Evolutionary conservation across 1,140 invertebrate genomes (phyloP), one percentile per base, ranked within the genome.

Genomic region (Cecropterus lyciades): DNA sequence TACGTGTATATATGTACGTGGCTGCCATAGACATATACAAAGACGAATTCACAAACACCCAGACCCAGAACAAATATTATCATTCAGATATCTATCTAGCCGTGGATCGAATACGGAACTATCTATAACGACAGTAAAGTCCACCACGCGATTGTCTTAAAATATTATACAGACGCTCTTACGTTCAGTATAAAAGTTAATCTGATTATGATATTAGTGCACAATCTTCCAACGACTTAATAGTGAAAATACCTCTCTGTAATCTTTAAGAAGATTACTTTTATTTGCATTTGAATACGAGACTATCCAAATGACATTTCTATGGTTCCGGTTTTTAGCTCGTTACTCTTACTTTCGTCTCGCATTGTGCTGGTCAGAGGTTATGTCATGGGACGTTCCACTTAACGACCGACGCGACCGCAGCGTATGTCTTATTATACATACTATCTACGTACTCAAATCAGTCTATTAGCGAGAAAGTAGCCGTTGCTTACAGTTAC

Each of bases 231-330:
- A n/a, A n/a, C 37, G 37, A 43, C 40, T 6, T 43, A 43, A 20
- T 14, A 13, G 40, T 43, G 0, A 43, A 43, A 9, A 6, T n/a
- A n/a, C n/a, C 13, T 14, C 40, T 7, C n/a, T 37, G 7, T 10
- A 43, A 43, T 10, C 40, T 9, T 11, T n/a, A 40, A 40, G 37
- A 43, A 43, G 40, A 43, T 43, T 43, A 43, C 7, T 30, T 42
- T 45, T 53, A 53, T 53, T 40, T 53, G 27, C 51, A 53, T 53
- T 17, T 17, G 30, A 53, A 53, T 53, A 17, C 13, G 15, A 37
- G 51, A 53, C 33, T 53, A 40, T 53, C 30, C 51, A 53, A 11
- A 53, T 53, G 51, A 53, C 51, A 40, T 53, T 53, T 53, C 14
- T 53, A 40, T 40, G 17, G 51, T 53, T 53, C 51, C 51, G 51